Evolutionary conservation across 2,888 invertebrate species (phyloP).

Genomic region (Agelastica alni): DNA sequence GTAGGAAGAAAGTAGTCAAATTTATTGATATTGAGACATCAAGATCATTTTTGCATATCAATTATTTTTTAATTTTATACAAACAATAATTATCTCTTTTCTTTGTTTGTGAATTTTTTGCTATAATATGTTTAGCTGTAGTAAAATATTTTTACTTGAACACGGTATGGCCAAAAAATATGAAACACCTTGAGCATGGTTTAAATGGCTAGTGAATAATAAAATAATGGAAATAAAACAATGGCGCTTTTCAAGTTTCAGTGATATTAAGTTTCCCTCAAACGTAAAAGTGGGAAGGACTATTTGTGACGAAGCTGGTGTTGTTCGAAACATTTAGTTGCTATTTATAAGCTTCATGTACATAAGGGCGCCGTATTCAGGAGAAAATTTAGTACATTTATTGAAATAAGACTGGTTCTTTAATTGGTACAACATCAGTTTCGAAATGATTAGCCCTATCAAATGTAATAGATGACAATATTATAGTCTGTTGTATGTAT

Average conservation of each 20-base stretch:
- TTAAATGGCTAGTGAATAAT: neutral
- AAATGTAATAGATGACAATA: conserved; percentile 46
- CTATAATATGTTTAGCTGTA: too few relatives aligned
- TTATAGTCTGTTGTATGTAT: conserved; percentile 49
- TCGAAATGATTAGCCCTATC: conserved; percentile 38
- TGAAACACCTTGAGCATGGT: too few relatives aligned
- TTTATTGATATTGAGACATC: too few relatives aligned
- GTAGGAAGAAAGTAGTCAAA: too few relatives aligned
- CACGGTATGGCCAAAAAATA: too few relatives aligned
- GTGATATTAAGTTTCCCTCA: conserved; percentile 3
- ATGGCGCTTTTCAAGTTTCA: conserved; percentile 16
- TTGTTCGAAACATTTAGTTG: conserved; percentile 35
- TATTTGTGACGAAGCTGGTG: conserved; percentile 35
- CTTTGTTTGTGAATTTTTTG: too few relatives aligned
- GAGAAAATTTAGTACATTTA: conserved; percentile 19
- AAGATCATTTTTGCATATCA: too few relatives aligned
- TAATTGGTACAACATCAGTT: conserved; percentile 34
- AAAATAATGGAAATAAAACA: too few relatives aligned
- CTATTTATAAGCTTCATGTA: conserved; percentile 38
- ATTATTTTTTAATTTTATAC: too few relatives aligned
- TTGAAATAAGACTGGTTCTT: conserved; percentile 41
- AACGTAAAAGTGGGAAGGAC: conserved; percentile 19
- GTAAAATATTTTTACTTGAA: too few relatives aligned
- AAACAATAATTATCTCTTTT: too few relatives aligned
- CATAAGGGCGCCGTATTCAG: conserved; percentile 31